These are phyloP conservation scores for Malurus melanocephalus DNA, from an alignment of 2,113 vertebrate species.

Conservation along the genomic window DNA sequence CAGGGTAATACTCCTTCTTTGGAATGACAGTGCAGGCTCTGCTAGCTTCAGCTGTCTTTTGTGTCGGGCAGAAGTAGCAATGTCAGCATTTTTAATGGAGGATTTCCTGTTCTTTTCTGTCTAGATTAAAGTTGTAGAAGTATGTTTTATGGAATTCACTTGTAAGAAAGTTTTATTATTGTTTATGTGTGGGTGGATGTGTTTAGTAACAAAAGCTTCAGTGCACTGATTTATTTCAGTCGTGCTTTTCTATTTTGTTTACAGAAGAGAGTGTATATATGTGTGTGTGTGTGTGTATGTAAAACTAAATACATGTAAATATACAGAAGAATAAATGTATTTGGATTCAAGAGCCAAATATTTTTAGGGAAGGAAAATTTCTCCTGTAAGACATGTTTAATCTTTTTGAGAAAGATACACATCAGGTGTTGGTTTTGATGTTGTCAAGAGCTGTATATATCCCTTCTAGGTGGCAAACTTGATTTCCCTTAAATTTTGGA, in stretches of 20 bases:
- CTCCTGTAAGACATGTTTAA: neutral
- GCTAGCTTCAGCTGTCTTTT: constrained; percentile 15
- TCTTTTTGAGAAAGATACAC: neutral
- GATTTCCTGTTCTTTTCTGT: constrained; percentile 48
- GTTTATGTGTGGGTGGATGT: neutral
- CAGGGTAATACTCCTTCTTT: neutral
- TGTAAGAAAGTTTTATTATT: constrained; percentile 2
- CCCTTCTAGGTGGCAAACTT: neutral
- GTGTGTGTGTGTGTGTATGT: neutral
- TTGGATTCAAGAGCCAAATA: neutral
- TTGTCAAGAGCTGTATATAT: neutral
- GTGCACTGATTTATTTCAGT: neutral
- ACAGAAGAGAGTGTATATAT: neutral
- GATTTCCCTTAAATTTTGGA: neutral
- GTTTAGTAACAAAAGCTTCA: neutral
- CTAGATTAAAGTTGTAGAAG: neutral
- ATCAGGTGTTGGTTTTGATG: neutral
- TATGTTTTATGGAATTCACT: neutral
- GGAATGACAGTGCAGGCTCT: neutral
- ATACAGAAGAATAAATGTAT: neutral
- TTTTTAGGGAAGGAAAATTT: neutral
- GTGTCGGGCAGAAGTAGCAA: constrained; percentile 24
- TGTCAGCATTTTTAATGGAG: constrained; percentile 40
- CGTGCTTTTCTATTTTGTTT: neutral
- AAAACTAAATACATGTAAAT: neutral